These are phyloP conservation scores for Entosphenus tridentatus DNA, from an alignment of 2,113 vertebrate species.

Conservation along the genomic window DNA sequence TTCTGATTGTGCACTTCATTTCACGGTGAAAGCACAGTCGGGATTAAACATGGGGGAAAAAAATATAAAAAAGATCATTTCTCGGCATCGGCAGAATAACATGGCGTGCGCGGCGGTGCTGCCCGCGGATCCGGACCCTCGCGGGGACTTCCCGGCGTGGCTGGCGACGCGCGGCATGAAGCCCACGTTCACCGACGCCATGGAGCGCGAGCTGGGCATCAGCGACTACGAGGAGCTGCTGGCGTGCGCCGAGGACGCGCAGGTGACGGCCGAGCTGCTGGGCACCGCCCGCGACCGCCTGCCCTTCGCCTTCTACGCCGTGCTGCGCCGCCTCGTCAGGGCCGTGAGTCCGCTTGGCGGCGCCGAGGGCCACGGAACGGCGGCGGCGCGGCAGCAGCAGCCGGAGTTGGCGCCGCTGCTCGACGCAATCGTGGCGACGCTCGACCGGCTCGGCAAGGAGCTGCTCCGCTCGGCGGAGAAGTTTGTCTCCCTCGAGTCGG, in stretches of 20 bases:
- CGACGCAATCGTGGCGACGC: constrained; percentile 1
- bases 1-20: too few species aligned
- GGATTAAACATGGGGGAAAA: too few species aligned
- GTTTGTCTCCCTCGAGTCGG: background rate
- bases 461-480: constrained; percentile 1
- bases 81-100: too few species aligned
- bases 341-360: too few species aligned
- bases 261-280: background rate
- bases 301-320: too few species aligned
- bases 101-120: too few species aligned
- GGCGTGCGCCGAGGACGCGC: constrained; percentile 4
- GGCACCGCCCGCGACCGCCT: too few species aligned
- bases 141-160: background rate
- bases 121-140: background rate
- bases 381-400: background rate
- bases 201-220: constrained; percentile 1
- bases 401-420: constrained; percentile 2
- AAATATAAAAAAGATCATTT: too few species aligned
- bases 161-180: constrained; percentile 2
- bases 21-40: too few species aligned
- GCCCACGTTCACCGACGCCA: background rate
- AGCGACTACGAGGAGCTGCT: constrained; percentile 3
- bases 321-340: too few species aligned
- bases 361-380: too few species aligned
- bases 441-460: background rate